Conservation (phyloP, 2,888 invertebrate genomes). For the Rhagonycha fulva region DNA sequence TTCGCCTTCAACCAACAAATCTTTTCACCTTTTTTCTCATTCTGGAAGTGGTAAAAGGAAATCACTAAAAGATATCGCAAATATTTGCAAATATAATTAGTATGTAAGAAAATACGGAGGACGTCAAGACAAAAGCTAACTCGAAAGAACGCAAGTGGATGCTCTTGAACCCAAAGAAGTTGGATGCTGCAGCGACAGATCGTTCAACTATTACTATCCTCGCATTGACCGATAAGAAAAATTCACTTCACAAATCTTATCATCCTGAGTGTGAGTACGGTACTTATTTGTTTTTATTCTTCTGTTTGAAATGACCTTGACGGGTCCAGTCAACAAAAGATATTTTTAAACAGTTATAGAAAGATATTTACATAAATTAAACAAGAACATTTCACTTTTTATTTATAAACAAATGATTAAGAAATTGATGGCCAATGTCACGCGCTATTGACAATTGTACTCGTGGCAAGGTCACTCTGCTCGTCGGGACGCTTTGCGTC, state of each 20-base stretch:
- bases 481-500: constrained; percentile 50
- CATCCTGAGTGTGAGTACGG: not conserved
- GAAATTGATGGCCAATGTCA: constrained; percentile 44
- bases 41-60: not conserved
- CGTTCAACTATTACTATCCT: not conserved
- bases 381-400: not conserved
- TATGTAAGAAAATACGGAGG: not conserved
- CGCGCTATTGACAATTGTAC: constrained; percentile 38
- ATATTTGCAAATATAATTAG: not conserved
- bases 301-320: not conserved
- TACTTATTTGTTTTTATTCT: not conserved
- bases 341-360: not conserved
- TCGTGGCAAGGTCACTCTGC: constrained; percentile 49
- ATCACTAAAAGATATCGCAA: not conserved
- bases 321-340: not conserved
- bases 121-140: not conserved
- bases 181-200: not conserved
- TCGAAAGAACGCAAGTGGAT: not conserved
- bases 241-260: not conserved
- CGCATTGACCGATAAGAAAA: not conserved
- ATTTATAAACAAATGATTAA: constrained; percentile 14
- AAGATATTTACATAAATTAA: not conserved
- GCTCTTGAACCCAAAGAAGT: not conserved
- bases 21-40: not conserved
- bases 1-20: not conserved